Base-by-base conservation (phyloP, 2,797 vertebrate species). In the Anableps anableps region DNA sequence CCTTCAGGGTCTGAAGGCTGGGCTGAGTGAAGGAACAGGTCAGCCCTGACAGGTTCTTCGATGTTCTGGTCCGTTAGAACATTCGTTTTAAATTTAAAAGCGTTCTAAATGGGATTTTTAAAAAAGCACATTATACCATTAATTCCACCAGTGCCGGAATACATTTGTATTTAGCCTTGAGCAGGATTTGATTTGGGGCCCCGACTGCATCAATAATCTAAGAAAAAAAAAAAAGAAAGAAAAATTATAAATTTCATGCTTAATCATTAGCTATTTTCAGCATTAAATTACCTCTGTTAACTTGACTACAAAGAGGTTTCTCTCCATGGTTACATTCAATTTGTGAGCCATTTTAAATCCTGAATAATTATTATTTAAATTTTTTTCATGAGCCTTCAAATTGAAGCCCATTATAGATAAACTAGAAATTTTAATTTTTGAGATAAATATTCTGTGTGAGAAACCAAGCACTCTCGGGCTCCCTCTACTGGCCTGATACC, bases 1-100 rank as follows among this genome's bases (percentile, higher is more conserved):
- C 92, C 94, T 96, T 43, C 96, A 96, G 90, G 96, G 96, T 2
- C 92, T 96, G 62, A 92, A 93, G 66, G 95, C 95, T 0, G 93
- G 94, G 31, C 89, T 95, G 71, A 92, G 83, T 4, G 94, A 93
- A 47, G 92, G 89, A 62, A 94, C 94, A 93, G 96, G 96, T 96
- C 38, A 90, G 86, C 3, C 7, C 60, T 0, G 29, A 60, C 10
- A 13, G 66, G 36, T 41, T 43, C 21, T 70, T 2, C 6, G 43
- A n/a, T 6, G 23, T 43, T 70, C 66, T 6, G 23, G 13, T 21
- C 34, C 38, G 43, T n/a, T 70, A 10, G 16, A 5, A 5, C 13
- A 43, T 16, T 43, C 43, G 34, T 11, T 43, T 70, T 11, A 10
- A 1, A 23, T 66, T 66, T 0, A 23, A 64, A 66, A 21, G 19